Base-by-base conservation (phyloP, 2,797 vertebrate species). In the Epinephelus malabaricus region DNA sequence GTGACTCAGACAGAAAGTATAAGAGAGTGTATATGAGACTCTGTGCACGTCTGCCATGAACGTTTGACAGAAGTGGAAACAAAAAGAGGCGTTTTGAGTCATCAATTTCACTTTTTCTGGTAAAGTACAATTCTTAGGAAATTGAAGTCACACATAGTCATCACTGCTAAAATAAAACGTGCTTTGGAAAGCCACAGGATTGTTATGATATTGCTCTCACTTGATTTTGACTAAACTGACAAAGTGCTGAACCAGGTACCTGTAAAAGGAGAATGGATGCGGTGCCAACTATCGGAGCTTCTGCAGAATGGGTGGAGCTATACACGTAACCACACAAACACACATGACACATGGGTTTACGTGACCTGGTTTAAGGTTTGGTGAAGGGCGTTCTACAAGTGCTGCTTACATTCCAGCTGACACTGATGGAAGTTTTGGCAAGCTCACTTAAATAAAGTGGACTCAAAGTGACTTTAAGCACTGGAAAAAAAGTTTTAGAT, bases 21-120 rank as follows among this genome's bases (percentile, higher is more conserved):
- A 65, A 84, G 70, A 23, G 17, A 58, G 46, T 4, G 43, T 5
- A 6, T 7, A 79, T 60, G 69, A 74, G 86, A 30, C 11, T 14
- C 8, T 7, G 5, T 6, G 90, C 89, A 93, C 78, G 71, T 93
- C 64, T 3, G 2, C 90, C 45, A 83, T 88, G 68, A 46, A 40
- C 0, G 27, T 11, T 11, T 46, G 55, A 69, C 18, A 34, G 27
- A 34, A 45, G 7, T 3, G 43, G 23, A 70, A 18, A 38, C 6
- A 50, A 10, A 40, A 59, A 38, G 11, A 51, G 45, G 17, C 1
- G 2, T 3, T 50, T 4, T 76, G 23, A 61, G 9, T 69, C 18
- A 72, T 13, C 8, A 0, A 34, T 12, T 5, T 10, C 30, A 15
- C 6, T 19, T 12, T 10, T 11, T 13, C 3, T 12, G 40, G 9